A percentile compares a stretch with the other conserved stretches of the same genome.
phyloP scores from a whole-genome alignment of 2,888 invertebrate genomes.

The Dolichopus griseipennis region DNA sequence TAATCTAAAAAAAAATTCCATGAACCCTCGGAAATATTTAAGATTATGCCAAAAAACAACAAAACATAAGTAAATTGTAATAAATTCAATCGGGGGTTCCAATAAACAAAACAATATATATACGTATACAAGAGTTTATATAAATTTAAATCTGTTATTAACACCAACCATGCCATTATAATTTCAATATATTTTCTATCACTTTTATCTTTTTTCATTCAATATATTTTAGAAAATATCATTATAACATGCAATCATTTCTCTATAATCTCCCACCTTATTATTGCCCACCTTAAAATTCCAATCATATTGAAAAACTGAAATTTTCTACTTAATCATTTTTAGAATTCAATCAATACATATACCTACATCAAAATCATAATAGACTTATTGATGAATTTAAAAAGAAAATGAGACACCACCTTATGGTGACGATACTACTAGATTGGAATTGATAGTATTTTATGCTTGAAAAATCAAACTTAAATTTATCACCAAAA shows the following conservation, averaged over 20 bases:
- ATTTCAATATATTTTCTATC: background rate
- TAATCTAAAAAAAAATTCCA: background rate
- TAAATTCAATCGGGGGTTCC: background rate
- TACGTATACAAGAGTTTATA: too few species aligned
- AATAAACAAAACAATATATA: background rate
- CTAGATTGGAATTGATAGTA: background rate
- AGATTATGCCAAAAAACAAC: background rate
- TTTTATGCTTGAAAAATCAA: background rate
- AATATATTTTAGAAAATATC: background rate
- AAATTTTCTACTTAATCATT: too few species aligned
- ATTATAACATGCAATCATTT: background rate
- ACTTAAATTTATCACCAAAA: slow-evolving; percentile 2
- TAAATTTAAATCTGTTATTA: background rate
- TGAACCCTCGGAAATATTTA: background rate
- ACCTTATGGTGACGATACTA: background rate
- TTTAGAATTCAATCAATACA: too few species aligned
- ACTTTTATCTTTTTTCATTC: background rate
- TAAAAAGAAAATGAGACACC: background rate
- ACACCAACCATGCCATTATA: background rate
- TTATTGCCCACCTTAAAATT: background rate
- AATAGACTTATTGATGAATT: too few species aligned
- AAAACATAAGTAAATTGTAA: background rate
- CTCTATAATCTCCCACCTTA: too few species aligned
- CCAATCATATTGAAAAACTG: too few species aligned
- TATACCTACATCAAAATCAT: too few species aligned